These are phyloP conservation scores for Megaceryle torquata DNA, from an alignment of 2,113 vertebrate species.

Conservation along the genomic window DNA sequence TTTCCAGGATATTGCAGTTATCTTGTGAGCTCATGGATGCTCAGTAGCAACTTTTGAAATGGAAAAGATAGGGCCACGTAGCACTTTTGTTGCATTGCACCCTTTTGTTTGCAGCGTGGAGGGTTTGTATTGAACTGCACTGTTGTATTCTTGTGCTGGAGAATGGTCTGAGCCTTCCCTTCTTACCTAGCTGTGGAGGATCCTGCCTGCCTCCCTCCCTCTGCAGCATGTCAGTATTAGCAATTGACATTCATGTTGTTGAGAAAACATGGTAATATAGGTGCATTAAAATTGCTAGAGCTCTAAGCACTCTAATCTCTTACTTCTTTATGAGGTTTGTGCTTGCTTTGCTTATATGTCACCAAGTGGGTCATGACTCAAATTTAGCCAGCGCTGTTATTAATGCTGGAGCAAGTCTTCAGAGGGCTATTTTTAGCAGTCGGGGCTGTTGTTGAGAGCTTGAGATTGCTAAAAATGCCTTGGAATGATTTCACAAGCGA, in stretches of 20 bases:
- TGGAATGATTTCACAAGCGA: slow-evolving; percentile 35
- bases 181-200: neutral
- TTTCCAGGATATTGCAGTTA: neutral
- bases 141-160: neutral
- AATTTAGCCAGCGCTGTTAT: slow-evolving; percentile 4
- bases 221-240: neutral
- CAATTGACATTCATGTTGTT: neutral
- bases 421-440: slow-evolving; percentile 45
- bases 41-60: neutral
- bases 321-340: slow-evolving; percentile 4
- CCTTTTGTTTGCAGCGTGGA: neutral
- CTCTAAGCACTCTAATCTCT: neutral
- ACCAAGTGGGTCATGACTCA: slow-evolving; percentile 50
- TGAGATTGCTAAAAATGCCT: slow-evolving; percentile 23
- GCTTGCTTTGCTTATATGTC: slow-evolving; percentile 34
- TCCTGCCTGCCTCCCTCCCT: neutral
- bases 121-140: neutral
- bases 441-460: slow-evolving; percentile 40
- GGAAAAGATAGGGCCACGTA: neutral
- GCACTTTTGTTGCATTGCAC: neutral
- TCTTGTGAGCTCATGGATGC: neutral
- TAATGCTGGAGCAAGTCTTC: slow-evolving; percentile 29
- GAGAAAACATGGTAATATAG: neutral
- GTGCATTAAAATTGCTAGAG: neutral
- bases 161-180: neutral